Conservation (phyloP, 2,888 invertebrate species). For the Rugalucina vietnamica region DNA sequence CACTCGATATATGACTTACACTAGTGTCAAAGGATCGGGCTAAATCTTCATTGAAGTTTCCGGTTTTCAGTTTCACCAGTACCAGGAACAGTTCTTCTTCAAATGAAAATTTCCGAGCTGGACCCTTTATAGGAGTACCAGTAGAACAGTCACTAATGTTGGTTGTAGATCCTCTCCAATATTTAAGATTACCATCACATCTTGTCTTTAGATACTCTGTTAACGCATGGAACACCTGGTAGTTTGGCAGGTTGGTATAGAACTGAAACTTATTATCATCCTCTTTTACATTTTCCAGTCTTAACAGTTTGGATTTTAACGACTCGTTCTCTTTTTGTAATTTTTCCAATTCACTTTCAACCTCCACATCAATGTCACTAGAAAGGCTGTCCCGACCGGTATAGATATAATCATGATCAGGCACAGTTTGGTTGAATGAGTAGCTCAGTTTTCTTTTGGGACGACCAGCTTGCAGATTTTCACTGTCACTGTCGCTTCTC, state of each 20-base stretch:
- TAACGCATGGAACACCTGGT: slow-evolving; percentile 32
- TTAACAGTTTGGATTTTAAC: slow-evolving; percentile 11
- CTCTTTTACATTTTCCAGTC: slow-evolving; percentile 41
- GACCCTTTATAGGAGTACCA: not conserved
- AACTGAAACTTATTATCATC: slow-evolving; percentile 47
- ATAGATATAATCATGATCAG: not conserved
- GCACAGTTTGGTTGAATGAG: not conserved
- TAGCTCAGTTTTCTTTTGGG: not conserved
- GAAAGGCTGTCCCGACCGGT: not conserved
- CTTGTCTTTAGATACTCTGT: slow-evolving; percentile 33
- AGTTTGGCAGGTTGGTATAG: slow-evolving; percentile 52
- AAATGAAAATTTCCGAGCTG: slow-evolving; percentile 38
- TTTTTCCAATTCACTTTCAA: not conserved
- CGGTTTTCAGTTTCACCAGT: slow-evolving; percentile 52
- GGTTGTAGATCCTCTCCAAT: slow-evolving; percentile 30
- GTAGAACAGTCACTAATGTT: not conserved
- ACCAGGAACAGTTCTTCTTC: slow-evolving; percentile 53
- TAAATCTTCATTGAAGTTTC: slow-evolving; percentile 52
- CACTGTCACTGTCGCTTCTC: not conserved
- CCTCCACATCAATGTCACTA: not conserved
- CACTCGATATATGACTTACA: slow-evolving; percentile 29
- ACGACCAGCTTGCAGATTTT: not conserved
- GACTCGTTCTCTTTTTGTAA: slow-evolving; percentile 17
- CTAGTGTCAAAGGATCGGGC: slow-evolving; percentile 35
- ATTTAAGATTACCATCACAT: not conserved